Evolutionary conservation across 2,797 vertebrate species (phyloP).

Genomic region (Peromyscus nudipes): DNA sequence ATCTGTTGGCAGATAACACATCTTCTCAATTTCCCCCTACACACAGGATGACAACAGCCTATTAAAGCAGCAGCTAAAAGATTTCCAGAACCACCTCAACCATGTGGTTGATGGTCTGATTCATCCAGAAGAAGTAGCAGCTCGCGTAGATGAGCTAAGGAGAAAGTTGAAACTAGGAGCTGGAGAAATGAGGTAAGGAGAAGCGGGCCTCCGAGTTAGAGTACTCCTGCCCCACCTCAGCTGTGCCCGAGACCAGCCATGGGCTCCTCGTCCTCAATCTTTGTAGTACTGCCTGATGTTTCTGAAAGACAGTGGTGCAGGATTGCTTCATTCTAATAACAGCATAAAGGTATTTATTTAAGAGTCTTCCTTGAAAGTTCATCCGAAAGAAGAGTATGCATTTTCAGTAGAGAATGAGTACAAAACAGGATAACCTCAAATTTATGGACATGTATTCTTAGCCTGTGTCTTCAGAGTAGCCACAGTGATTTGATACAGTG

Average conservation of each 20-base stretch:
- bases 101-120: constrained; percentile 86
- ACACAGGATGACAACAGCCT: constrained; percentile 89
- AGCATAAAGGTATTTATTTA: constrained; percentile 18
- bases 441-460: not conserved
- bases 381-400: not conserved
- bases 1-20: not conserved
- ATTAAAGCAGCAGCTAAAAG: constrained; percentile 89
- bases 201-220: not conserved
- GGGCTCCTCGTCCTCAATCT: not conserved
- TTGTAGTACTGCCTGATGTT: not conserved
- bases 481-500: not conserved
- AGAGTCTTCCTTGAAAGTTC: constrained; percentile 47
- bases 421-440: constrained; percentile 18
- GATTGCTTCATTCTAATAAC: not conserved
- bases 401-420: constrained; percentile 56
- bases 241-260: not conserved
- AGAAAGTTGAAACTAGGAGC: constrained; percentile 87
- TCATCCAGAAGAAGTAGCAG: constrained; percentile 88
- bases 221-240: not conserved
- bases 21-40: constrained; percentile 8
- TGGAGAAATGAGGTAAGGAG: constrained; percentile 88
- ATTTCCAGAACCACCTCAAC: constrained; percentile 89
- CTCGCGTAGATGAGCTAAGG: constrained; percentile 88
- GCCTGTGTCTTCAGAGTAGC: not conserved
- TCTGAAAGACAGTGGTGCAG: constrained; percentile 1